Evolutionary conservation across 2,113 vertebrate genomes (phyloP).

Genomic region (Pionites leucogaster): DNA sequence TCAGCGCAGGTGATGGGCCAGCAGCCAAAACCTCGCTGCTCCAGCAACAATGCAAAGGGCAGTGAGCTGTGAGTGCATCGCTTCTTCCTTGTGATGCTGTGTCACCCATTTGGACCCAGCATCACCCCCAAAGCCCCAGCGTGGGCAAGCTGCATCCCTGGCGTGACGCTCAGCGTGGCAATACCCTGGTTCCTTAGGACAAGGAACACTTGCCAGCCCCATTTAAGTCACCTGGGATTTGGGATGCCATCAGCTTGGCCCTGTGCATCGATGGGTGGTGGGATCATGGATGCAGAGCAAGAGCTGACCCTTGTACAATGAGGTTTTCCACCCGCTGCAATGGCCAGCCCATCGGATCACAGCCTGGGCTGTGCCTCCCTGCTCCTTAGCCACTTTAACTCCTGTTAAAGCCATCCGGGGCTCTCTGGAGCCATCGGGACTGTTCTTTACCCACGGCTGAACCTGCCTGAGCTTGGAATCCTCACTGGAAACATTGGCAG

Average conservation of each 20-base stretch:
- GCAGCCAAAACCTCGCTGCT: slow-evolving; percentile 10
- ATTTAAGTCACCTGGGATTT: accelerated
- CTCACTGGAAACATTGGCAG: slow-evolving; percentile 57
- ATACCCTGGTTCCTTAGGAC: background rate
- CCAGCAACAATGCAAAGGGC: background rate
- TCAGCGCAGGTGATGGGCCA: slow-evolving; percentile 60
- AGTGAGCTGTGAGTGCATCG: background rate
- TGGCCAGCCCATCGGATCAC: background rate
- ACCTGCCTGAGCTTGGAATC: slow-evolving; percentile 60
- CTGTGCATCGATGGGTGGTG: accelerated
- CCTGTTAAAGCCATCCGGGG: slow-evolving; percentile 48
- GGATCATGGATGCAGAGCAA: background rate
- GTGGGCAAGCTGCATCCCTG: background rate
- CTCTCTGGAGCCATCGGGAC: background rate
- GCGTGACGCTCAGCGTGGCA: accelerated
- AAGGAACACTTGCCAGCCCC: background rate
- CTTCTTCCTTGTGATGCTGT: background rate
- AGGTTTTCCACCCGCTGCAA: background rate
- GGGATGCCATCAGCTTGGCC: background rate
- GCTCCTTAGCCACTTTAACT: background rate
- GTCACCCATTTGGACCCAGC: background rate
- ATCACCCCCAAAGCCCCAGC: background rate
- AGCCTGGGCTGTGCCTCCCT: background rate
- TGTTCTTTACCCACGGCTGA: slow-evolving; percentile 13
- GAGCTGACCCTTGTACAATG: accelerated